A percentile compares a stretch with the other conserved stretches of the same genome.
Conservation (phyloP, 2,888 invertebrate genomes). For the Lepidochitona cinerea region DNA sequence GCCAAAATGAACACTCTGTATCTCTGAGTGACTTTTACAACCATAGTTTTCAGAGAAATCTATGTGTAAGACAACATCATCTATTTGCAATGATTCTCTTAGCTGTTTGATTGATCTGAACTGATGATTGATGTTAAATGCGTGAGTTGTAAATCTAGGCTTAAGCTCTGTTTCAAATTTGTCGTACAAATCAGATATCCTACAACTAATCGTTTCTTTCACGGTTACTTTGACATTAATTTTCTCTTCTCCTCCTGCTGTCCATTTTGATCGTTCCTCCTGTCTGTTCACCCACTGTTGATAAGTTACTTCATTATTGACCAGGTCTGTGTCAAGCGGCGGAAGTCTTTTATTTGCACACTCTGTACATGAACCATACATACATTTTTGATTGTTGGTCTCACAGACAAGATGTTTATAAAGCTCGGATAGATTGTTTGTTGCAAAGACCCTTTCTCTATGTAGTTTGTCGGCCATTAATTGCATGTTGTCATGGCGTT, state of each 20-base stretch:
- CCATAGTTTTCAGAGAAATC: slow-evolving; percentile 25
- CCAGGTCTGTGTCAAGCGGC: neutral
- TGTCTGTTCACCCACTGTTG: neutral
- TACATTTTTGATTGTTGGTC: neutral
- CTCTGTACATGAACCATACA: too few relatives aligned
- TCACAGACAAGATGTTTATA: neutral
- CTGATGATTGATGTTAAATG: slow-evolving; percentile 3
- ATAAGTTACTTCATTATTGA: neutral
- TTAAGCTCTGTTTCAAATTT: neutral
- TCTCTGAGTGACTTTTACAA: slow-evolving; percentile 18
- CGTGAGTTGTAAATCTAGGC: neutral
- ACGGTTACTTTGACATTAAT: neutral
- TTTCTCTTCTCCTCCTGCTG: neutral
- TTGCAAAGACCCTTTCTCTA: neutral
- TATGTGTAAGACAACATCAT: slow-evolving; percentile 12
- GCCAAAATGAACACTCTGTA: slow-evolving; percentile 34
- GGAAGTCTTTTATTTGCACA: neutral
- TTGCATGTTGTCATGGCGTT: neutral
- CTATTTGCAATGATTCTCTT: neutral
- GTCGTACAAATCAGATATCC: neutral
- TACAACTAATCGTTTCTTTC: neutral
- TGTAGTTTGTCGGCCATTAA: neutral
- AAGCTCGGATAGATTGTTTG: neutral
- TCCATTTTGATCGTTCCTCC: neutral
- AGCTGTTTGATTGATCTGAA: neutral